Percentiles rank a stretch among this genome's conserved stretches.
Evolutionary conservation across 2,888 invertebrate species (phyloP).

Genomic region (Bhutanitis thaidina): DNA sequence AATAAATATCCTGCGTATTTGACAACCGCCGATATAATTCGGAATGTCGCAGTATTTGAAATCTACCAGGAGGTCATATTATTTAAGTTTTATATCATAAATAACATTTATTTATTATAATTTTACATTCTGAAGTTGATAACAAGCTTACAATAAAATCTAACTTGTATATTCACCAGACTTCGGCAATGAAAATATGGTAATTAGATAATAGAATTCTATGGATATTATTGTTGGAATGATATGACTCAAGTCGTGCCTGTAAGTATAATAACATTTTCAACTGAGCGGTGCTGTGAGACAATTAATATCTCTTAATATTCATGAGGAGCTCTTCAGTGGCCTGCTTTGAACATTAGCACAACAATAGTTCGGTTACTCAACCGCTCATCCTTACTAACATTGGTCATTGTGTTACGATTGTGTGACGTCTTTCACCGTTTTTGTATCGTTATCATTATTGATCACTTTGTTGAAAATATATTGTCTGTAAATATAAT

Average conservation of each 20-base stretch:
- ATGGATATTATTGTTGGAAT: constrained; percentile 12
- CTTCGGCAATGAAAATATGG: constrained; percentile 17
- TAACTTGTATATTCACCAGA: too few species aligned
- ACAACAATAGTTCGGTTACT: constrained; percentile 51
- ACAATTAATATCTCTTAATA: constrained; percentile 69
- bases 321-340: constrained; percentile 63
- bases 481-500: not conserved
- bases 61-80: too few species aligned
- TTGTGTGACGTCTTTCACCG: constrained; percentile 43
- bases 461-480: not conserved
- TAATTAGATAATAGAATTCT: constrained; percentile 16
- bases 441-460: constrained; percentile 21
- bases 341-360: constrained; percentile 57
- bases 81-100: too few species aligned
- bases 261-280: constrained; percentile 46
- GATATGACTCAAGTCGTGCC: constrained; percentile 34
- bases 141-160: too few species aligned
- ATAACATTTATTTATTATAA: too few species aligned
- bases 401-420: constrained; percentile 50
- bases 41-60: too few species aligned
- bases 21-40: too few species aligned
- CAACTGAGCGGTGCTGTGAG: constrained; percentile 45
- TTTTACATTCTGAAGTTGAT: too few species aligned
- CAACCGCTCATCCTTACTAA: constrained; percentile 53
- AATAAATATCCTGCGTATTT: too few species aligned